A percentile compares a stretch with the other conserved stretches of the same genome.
Conservation (phyloP, 2,797 vertebrate species). For the Alectoris magna region DNA sequence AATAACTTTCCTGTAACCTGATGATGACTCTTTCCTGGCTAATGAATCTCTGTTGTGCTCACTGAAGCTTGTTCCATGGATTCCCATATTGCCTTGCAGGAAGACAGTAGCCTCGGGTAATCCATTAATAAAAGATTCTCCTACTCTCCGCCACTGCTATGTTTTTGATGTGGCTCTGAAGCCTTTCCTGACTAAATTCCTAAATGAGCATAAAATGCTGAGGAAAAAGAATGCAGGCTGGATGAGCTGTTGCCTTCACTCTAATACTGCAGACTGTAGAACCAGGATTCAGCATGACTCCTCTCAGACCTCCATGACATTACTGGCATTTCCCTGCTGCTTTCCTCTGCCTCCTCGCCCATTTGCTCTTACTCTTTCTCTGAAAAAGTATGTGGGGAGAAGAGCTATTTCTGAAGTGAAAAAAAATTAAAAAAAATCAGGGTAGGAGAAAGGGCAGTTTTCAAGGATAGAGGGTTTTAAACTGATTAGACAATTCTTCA, state of each 20-base stretch:
- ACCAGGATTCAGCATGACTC: background rate
- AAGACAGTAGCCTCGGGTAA: constrained; percentile 10
- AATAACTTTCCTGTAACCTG: background rate
- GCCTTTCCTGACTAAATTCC: background rate
- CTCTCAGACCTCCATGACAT: background rate
- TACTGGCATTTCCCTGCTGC: background rate
- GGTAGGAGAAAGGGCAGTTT: background rate
- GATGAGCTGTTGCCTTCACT: background rate
- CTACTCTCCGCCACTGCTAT: background rate
- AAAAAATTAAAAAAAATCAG: background rate
- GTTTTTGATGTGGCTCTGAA: background rate
- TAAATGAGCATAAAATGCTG: background rate
- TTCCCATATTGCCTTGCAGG: background rate
- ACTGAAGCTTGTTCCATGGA: background rate
- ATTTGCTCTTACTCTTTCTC: background rate
- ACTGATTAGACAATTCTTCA: background rate
- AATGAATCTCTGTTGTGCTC: background rate
- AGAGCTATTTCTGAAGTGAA: background rate
- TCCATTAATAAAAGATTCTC: constrained; percentile 31
- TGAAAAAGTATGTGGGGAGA: background rate
- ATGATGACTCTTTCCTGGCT: background rate
- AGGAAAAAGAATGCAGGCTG: background rate
- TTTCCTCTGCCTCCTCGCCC: background rate
- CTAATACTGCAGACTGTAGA: fast-evolving
- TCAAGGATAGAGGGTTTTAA: background rate